Percentiles rank a stretch among this genome's conserved stretches.
Evolutionary conservation across 2,797 vertebrate species (phyloP).

Genomic region (Enteromius unitaeniatus): DNA sequence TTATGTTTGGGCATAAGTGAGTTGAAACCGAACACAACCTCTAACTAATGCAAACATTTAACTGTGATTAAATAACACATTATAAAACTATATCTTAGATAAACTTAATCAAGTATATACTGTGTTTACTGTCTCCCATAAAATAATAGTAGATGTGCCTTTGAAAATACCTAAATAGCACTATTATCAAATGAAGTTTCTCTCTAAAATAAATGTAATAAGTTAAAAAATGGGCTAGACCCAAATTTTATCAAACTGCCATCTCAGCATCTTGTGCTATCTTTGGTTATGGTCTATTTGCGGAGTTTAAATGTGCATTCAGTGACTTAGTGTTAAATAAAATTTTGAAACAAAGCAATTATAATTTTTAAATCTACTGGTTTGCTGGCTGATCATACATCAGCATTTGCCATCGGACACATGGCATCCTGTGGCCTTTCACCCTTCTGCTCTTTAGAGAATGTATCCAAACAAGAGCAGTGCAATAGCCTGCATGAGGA

Average conservation of each 20-base stretch:
- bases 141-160: background rate
- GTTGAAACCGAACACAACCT: background rate
- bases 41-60: slow-evolving; percentile 10
- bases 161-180: background rate
- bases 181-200: slow-evolving; percentile 26
- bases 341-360: slow-evolving; percentile 13
- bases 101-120: background rate
- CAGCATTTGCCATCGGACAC: slow-evolving; percentile 13
- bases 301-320: background rate
- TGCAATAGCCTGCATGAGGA: slow-evolving; percentile 67
- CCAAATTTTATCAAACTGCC: background rate
- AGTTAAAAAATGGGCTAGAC: background rate
- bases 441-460: slow-evolving; percentile 61
- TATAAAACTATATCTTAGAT: background rate
- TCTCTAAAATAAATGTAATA: background rate
- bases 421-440: slow-evolving; percentile 21
- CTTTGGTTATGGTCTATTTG: background rate
- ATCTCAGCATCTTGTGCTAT: background rate
- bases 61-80: background rate
- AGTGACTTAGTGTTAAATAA: background rate
- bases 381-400: slow-evolving; percentile 6
- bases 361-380: background rate
- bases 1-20: slow-evolving; percentile 13
- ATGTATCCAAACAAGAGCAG: slow-evolving; percentile 68
- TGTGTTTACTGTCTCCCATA: background rate